Evolutionary conservation across 2,797 vertebrate species (phyloP).

Genomic region (Graptemys geographica): DNA sequence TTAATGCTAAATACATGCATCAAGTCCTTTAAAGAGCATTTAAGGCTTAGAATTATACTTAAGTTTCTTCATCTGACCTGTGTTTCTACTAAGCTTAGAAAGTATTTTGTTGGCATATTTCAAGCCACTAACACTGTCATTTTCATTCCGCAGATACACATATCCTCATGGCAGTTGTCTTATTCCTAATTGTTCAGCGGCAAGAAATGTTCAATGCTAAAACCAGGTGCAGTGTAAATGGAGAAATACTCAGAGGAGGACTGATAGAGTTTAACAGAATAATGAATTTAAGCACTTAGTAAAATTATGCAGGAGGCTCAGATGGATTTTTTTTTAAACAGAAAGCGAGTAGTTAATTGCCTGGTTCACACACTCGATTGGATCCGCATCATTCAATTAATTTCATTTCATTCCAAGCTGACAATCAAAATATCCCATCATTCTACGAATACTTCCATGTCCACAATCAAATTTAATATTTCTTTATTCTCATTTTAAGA

Average conservation of each 20-base stretch:
- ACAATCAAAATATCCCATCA: conserved; percentile 47
- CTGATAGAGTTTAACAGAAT: conserved; percentile 1
- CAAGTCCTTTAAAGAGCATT: background rate
- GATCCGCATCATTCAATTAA: conserved; percentile 44
- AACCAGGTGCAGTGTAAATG: background rate
- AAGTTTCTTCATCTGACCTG: background rate
- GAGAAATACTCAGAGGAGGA: background rate
- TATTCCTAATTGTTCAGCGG: background rate
- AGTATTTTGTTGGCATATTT: background rate
- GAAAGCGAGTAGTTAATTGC: conserved; percentile 12
- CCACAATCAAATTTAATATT: background rate
- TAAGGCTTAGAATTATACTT: background rate
- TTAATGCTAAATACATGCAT: background rate
- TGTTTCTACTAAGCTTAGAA: background rate
- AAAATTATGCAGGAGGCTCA: conserved; percentile 14
- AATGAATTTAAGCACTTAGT: background rate
- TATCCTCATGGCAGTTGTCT: background rate
- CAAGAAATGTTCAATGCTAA: background rate
- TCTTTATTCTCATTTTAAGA: conserved; percentile 21
- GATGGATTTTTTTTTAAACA: background rate
- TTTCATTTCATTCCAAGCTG: conserved; percentile 41
- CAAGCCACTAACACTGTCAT: background rate
- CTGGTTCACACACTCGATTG: background rate
- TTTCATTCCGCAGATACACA: background rate
- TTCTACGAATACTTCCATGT: background rate